These are phyloP conservation scores for Calyptomena viridis DNA, from an alignment of 2,113 vertebrate species.

Conservation along the genomic window DNA sequence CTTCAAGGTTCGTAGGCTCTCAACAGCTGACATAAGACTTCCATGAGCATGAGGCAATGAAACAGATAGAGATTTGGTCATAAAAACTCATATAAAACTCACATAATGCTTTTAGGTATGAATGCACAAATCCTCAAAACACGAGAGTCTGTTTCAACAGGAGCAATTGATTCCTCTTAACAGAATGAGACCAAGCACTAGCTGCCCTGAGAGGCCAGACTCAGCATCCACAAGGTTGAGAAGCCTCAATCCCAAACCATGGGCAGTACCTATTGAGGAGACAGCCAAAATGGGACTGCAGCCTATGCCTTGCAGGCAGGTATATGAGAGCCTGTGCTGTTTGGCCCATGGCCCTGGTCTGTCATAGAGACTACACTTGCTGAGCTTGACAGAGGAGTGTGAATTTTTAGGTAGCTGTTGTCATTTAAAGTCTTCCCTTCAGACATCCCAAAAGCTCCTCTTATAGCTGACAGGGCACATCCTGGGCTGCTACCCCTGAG, in stretches of 20 bases:
- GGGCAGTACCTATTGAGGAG: background rate
- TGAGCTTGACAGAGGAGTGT: background rate
- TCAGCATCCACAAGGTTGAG: background rate
- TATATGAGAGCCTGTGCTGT: rapidly evolving
- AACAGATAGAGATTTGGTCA: background rate
- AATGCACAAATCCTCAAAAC: background rate
- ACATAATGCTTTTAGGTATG: background rate
- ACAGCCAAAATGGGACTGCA: background rate
- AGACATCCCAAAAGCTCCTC: background rate
- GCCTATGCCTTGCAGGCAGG: background rate
- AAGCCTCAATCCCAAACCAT: background rate
- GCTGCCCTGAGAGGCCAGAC: background rate
- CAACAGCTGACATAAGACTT: background rate
- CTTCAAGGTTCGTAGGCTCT: background rate
- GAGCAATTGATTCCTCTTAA: background rate
- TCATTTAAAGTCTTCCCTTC: background rate
- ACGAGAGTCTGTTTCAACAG: background rate
- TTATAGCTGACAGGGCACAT: background rate
- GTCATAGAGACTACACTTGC: background rate
- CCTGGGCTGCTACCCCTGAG: background rate
- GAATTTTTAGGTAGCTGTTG: background rate
- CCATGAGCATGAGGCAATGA: background rate
- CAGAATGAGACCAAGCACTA: background rate
- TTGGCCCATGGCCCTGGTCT: background rate
- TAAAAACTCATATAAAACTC: background rate